Base-by-base conservation (phyloP, 2,888 invertebrate species). In the Piscicola geometra region DNA sequence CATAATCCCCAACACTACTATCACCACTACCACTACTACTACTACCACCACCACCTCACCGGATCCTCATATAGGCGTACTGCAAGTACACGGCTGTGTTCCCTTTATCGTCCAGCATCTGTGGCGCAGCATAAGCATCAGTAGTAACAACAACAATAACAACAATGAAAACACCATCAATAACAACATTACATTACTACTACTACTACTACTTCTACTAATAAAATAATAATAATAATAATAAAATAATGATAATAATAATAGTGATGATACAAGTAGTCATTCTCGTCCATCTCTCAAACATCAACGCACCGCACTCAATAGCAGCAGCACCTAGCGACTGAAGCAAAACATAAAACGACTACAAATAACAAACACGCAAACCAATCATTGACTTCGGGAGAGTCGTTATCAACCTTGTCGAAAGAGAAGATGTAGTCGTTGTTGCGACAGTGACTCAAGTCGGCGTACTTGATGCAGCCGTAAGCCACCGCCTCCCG, bases 371-470 rank as follows among this genome's bases (percentile, higher is more conserved):
- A 52, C 21, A 21, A 21, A 18, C 52, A 52, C 18, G 52, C 15
- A 21, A 52, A 52, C 18, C 52, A 52, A 35, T 30, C 15, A n/a
- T n/a, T n/a, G n/a, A n/a, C n/a, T n/a, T 69, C 30, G 18, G 12
- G 5, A 5, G 12, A 15, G 12, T 9, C 21, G 5, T 50, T 15
- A 21, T 9, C 78, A 30, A 87, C 88, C 86, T 94, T 94, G 83
- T 99, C 96, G 86, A 97, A 99, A 0, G 96, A 97, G 87, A 99
- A 99, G 0, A 98, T 90, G 84, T 99, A 99, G 83, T 98, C 98
- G 84, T 93, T 92, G 76, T 90, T 90, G 78, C 96, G 89, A 85
- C 95, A 95, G 83, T 97, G 95, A 21, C 92, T 92, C 70, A 99
- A 88, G 88, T 99, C 99, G 2, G 98, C 92, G 86, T 99, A 99